phyloP scores from a whole-genome alignment of 2,113 vertebrate genomes.

The Scatophagus argus region DNA sequence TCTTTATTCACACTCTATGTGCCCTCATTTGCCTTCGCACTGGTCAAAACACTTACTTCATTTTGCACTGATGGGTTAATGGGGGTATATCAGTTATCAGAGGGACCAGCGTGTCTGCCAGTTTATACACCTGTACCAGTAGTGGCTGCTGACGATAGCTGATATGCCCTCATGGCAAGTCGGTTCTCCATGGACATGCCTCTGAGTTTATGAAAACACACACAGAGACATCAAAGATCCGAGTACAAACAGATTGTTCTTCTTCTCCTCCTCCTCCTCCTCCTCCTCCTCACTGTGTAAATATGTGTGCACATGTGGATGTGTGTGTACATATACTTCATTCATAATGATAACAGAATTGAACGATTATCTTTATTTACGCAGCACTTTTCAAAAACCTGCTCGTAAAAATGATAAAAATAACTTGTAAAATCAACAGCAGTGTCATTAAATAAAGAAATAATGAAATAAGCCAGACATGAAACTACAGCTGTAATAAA shows the following conservation, averaged over 20 bases:
- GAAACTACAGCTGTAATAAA: conserved; percentile 29
- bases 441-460: conserved; percentile 17
- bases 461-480: conserved; percentile 26
- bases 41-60: conserved; percentile 64
- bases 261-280: conserved; percentile 15
- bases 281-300: conserved; percentile 16
- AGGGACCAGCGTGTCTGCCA: conserved; percentile 57
- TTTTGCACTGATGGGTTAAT: conserved; percentile 56
- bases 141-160: conserved; percentile 61
- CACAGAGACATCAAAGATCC: conserved; percentile 63
- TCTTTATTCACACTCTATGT: conserved; percentile 41
- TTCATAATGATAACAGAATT: conserved; percentile 40
- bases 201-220: conserved; percentile 70
- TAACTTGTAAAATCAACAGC: conserved; percentile 41
- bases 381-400: conserved; percentile 38
- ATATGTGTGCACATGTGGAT: background rate
- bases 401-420: conserved; percentile 47
- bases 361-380: conserved; percentile 36
- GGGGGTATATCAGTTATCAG: conserved; percentile 66
- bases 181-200: conserved; percentile 66
- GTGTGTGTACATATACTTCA: conserved; percentile 1
- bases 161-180: conserved; percentile 75
- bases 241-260: conserved; percentile 42
- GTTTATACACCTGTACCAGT: conserved; percentile 79
- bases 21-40: conserved; percentile 61